Evolutionary conservation across 2,888 invertebrate species (phyloP).

Genomic region (Teleiodes luculella): DNA sequence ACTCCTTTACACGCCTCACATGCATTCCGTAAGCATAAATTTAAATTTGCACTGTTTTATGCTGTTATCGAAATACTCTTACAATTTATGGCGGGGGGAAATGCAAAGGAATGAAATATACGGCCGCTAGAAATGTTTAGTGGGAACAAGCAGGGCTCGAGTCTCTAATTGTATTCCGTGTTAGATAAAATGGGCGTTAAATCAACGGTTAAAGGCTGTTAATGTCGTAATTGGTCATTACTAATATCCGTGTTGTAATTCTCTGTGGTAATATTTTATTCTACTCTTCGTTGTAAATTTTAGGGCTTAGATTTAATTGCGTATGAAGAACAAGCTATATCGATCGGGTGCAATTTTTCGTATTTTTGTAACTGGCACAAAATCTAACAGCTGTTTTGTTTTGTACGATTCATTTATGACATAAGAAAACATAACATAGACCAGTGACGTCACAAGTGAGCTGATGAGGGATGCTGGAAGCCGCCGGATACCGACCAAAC

Average conservation of each 20-base stretch:
- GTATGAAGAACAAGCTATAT: no score
- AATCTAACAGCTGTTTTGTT: no score
- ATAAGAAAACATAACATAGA: no score
- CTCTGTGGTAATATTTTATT: neutral
- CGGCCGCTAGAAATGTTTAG: constrained; percentile 44
- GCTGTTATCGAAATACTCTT: constrained; percentile 70
- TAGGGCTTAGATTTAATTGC: no score
- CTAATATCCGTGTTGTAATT: neutral
- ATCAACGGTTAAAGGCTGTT: constrained; percentile 14
- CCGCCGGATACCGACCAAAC: no score
- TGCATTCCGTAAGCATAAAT: constrained; percentile 68
- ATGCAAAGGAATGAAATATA: constrained; percentile 59
- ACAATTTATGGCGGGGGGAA: constrained; percentile 60
- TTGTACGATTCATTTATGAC: no score
- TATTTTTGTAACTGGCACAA: no score
- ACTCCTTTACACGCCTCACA: constrained; percentile 63
- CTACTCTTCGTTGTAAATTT: neutral
- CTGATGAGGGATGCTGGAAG: no score
- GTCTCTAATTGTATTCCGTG: constrained; percentile 45
- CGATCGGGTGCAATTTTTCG: no score
- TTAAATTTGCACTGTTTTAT: constrained; percentile 69
- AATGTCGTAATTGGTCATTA: constrained; percentile 13
- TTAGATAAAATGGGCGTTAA: constrained; percentile 17
- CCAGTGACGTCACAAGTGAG: no score
- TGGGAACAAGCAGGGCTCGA: constrained; percentile 43